Conservation (phyloP, 2,113 vertebrate species). For the Pluvialis apricaria region DNA sequence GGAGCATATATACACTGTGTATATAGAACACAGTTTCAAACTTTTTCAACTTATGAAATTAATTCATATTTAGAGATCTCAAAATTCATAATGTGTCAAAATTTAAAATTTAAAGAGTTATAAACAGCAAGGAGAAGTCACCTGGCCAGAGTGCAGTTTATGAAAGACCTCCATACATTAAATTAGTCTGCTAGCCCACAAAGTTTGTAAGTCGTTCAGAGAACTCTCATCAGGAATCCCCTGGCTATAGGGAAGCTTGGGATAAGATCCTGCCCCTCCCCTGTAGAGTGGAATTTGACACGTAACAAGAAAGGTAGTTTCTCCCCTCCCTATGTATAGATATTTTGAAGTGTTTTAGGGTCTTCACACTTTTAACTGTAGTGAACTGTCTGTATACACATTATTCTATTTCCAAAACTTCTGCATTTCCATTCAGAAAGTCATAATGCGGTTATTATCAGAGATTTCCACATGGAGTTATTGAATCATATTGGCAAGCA, state of each 20-base stretch:
- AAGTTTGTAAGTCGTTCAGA: neutral
- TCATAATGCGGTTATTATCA: slow-evolving; percentile 5
- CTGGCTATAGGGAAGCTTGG: neutral
- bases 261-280: neutral
- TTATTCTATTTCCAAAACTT: neutral
- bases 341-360: neutral
- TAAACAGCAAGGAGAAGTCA: neutral
- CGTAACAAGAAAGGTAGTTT: neutral
- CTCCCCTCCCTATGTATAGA: neutral
- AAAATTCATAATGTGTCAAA: neutral
- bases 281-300: neutral
- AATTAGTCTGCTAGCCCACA: neutral
- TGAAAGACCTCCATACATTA: neutral
- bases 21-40: neutral
- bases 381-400: neutral
- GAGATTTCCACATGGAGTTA: neutral
- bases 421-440: slow-evolving; percentile 1
- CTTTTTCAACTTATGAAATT: neutral
- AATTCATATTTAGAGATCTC: neutral
- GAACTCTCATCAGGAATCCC: neutral
- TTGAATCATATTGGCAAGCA: neutral
- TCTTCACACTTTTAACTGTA: neutral
- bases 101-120: neutral
- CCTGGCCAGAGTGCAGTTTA: neutral
- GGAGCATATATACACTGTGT: neutral